Base-by-base conservation (phyloP, 2,113 vertebrate species). In the Hippocampus abdominalis region DNA sequence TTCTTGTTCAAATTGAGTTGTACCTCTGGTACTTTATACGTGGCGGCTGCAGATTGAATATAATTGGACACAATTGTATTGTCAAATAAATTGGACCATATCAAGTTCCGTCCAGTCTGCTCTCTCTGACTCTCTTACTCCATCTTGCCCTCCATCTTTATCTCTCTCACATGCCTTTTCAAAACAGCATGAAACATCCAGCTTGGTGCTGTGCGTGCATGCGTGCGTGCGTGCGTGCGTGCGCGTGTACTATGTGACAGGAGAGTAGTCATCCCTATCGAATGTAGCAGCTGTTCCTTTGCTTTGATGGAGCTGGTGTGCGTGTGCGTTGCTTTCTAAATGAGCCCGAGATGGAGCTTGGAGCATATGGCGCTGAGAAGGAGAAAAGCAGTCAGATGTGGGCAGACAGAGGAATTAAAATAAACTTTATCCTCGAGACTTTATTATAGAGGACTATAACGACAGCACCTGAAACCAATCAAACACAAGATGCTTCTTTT, bases 251-350 rank as follows among this genome's bases (percentile, higher is more conserved):
- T 71, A 67, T 81, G 83, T 88, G 88, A 87, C 86, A 86, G 77
- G 83, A 73, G 44, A 79, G 86, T 83, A 88, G 83, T 85, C 84
- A 86, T 87, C 86, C 86, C 85, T 88, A 86, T 88, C 81, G 78
- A 83, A 82, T 67, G 57, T 75, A 82, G 83, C 88, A 89, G 88
- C 84, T 89, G 88, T 85, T 86, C 81, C 66, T 54, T 44, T 85
- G 73, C 86, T 87, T 87, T 87, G 83, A 86, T 89, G 81, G 74
- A 77, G 75, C 49, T 25, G 4, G 68, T 71, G 64, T 71, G 75
- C 36, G 53, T 59, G 61, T 44, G 67, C 60, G 42, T 53, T 23
- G 61, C 74, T 16, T 75, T 85, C 74, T 56, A 88, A 88, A 87
- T 88, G 86, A 89, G 88, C 79, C 72, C 15, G 70, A 77, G 78